Conservation (phyloP, 2,797 vertebrate species). For the Acrocephalus scirpaceus region DNA sequence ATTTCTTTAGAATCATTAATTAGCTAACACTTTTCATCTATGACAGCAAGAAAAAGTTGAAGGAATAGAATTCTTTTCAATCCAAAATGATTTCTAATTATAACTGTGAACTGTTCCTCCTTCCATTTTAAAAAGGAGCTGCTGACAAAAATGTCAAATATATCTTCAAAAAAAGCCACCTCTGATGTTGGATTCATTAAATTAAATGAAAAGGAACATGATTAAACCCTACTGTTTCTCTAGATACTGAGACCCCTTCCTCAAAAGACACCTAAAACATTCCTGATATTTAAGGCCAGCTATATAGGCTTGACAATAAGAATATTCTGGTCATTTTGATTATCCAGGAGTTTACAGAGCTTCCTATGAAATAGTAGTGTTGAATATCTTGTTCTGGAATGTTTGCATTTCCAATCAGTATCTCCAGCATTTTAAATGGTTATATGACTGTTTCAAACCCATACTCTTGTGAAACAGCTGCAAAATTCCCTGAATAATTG, state of each 20-base stretch:
- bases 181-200: slow-evolving; percentile 20
- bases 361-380: neutral
- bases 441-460: neutral
- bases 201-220: slow-evolving; percentile 1
- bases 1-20: slow-evolving; percentile 47
- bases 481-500: neutral
- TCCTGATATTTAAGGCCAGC: neutral
- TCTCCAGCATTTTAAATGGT: neutral
- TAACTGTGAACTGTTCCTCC: neutral
- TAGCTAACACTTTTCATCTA: slow-evolving; percentile 28
- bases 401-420: neutral
- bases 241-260: neutral
- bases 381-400: neutral
- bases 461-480: neutral
- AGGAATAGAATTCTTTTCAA: slow-evolving; percentile 24
- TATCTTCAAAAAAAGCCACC: neutral
- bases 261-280: neutral
- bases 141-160: slow-evolving; percentile 46
- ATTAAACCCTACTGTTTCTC: neutral
- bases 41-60: slow-evolving; percentile 7
- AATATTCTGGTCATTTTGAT: neutral
- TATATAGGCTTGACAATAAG: neutral
- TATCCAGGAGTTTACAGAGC: neutral
- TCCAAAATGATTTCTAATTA: slow-evolving; percentile 38
- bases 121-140: slow-evolving; percentile 36